phyloP scores from a whole-genome alignment of 2,888 invertebrate genomes.

The Coelopa pilipes region DNA sequence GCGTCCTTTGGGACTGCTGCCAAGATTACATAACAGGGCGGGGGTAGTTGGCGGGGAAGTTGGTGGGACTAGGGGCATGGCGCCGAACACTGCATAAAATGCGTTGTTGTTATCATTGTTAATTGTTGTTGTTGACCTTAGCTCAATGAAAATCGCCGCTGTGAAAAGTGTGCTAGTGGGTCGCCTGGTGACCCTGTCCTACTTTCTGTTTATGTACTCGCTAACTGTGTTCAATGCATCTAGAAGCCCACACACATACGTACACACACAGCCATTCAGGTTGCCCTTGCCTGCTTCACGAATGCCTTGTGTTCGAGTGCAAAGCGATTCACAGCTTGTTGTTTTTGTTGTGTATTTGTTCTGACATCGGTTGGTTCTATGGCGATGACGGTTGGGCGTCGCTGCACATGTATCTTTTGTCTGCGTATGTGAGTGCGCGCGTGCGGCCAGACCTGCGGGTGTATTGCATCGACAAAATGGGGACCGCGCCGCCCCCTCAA shows the following conservation, averaged over 20 bases:
- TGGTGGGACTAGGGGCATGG: not conserved
- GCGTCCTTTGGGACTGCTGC: too few relatives aligned
- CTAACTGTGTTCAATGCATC: constrained; percentile 12
- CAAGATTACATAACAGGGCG: too few relatives aligned
- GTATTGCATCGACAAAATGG: constrained; percentile 14
- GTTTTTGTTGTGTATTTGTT: constrained; percentile 18
- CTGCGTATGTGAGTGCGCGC: constrained; percentile 1
- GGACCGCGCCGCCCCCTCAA: constrained; percentile 20
- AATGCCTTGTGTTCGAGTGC: constrained; percentile 10
- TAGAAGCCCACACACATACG: constrained; percentile 5
- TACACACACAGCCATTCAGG: constrained; percentile 7
- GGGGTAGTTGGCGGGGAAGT: constrained; percentile 1
- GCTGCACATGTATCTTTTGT: not conserved
- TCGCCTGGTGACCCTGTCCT: constrained; percentile 65
- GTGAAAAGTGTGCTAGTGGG: constrained; percentile 64
- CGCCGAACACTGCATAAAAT: constrained; percentile 3
- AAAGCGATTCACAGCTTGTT: not conserved
- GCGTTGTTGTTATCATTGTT: constrained; percentile 1
- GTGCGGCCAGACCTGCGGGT: not conserved
- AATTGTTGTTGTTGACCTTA: constrained; percentile 51
- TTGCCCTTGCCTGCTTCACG: constrained; percentile 24
- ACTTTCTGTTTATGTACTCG: constrained; percentile 48
- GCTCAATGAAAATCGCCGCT: constrained; percentile 59
- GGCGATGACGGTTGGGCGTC: not conserved
- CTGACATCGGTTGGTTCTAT: constrained; percentile 21